Evolutionary conservation across 2,888 invertebrate species (phyloP), one percentile per base, ranked within the genome.

Genomic region (Deroplatys truncata): DNA sequence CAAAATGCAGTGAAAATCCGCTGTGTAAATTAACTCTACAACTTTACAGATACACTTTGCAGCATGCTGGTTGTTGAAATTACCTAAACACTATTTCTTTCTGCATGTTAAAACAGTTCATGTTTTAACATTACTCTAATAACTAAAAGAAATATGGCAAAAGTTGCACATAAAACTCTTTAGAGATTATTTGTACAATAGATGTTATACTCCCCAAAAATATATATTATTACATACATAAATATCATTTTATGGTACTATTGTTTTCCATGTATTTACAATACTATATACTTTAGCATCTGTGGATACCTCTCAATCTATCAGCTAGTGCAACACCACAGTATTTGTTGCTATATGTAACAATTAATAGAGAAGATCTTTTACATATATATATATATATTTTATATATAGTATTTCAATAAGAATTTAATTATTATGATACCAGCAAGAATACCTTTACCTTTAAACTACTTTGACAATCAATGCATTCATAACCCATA

Each of bases 171-270:
- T 82, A 85, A 56, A 88, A 84, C 7, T 84, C 31, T 84, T 16
- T 84, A 84, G n/a, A 88, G 35, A 85, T 56, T 85, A 28, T 89
- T 89, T 88, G 88, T 85, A 89, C 89, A 88, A 89, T 82, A n/a
- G 35, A 85, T 89, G 88, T 90, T 90, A 90, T 90, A 88, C 90
- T 90, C 90, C 86, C 90, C 88, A 89, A 90, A 90, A 90, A 90
- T 90, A 90, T 90, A 90, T 90, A 88, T 90, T 49, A 35, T 89
- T 90, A 90, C 90, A 90, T 90, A 90, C 88, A 90, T 89, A 90
- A 89, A 89, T 90, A 89, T 90, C 85, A 89, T 89, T 89, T 86
- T 84, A 85, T 86, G 56, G 56, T 31, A 25, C 25, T 25, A 72
- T 20, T 72, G 20, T 15, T 72, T 72, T 72, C 20, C 56, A 72